Evolutionary conservation across 2,113 vertebrate genomes (phyloP), one percentile per base, ranked within the genome.

Genomic region (Cnemophilus loriae): DNA sequence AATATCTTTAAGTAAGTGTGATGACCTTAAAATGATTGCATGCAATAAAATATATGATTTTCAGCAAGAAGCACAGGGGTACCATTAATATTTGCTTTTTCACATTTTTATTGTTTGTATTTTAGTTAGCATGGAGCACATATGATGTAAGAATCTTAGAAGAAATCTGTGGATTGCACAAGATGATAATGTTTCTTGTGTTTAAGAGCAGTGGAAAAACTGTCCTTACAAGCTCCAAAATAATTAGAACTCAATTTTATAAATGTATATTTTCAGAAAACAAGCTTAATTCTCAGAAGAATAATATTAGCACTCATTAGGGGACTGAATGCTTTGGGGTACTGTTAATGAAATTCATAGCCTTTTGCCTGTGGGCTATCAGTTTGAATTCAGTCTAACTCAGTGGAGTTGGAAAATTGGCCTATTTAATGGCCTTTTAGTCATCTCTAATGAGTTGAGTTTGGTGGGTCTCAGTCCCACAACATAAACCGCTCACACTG

Each of bases 201-300:
- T 87, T 93, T 76, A 85, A 76, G 42, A 87, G 67, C 35, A n/a
- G 33, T 41, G 68, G 56, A 84, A 84, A 91, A 79, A 83, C 70
- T 65, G 74, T 61, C 68, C 41, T 41, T 88, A 42, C 13, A n/a
- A 52, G 55, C 60, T 93, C 63, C 44, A 91, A 44, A 95, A 85
- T 90, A 91, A 91, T 16, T 78, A 70, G 78, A 79, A 90, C 74
- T 95, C 24, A 6, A 86, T 93, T 95, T 92, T 89, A 82, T 82
- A 95, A 93, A 95, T 94, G 84, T 92, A 44, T 91, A 89, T 91
- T 95, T 95, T 96, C 95, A 95, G 80, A 95, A 96, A 97, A 96
- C 77, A 95, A 93, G 94, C 91, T 91, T 91, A 92, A 95, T 81
- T 95, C 95, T 95, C 93, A 86, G 64, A 90, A 95, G 94, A 95